Conservation (phyloP, 2,113 vertebrate genomes). For the Elachura formosa region DNA sequence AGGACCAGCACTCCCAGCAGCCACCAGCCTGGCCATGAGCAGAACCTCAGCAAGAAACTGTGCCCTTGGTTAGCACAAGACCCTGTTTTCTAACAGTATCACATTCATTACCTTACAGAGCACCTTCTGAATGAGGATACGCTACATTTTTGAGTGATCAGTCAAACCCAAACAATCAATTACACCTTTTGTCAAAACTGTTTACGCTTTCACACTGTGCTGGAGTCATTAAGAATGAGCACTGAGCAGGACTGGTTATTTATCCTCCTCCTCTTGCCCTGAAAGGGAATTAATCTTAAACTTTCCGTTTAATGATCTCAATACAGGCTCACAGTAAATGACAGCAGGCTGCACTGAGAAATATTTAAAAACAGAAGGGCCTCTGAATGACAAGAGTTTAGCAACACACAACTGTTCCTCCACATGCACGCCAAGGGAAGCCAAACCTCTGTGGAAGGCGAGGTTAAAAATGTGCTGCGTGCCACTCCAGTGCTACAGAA, state of each 20-base stretch:
- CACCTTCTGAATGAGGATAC: slow-evolving; percentile 57
- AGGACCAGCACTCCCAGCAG: background rate
- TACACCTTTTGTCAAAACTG: slow-evolving; percentile 75
- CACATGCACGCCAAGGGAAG: background rate
- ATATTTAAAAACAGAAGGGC: slow-evolving; percentile 61
- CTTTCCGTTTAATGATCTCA: slow-evolving; percentile 70
- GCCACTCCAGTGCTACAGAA: background rate
- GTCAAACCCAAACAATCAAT: slow-evolving; percentile 72
- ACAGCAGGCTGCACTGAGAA: slow-evolving; percentile 38
- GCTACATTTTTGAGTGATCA: slow-evolving; percentile 67
- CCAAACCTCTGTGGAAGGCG: background rate
- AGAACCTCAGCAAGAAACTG: background rate
- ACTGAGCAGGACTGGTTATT: slow-evolving; percentile 63
- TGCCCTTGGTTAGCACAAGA: accelerated
- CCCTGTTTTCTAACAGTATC: background rate
- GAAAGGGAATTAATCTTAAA: slow-evolving; percentile 75
- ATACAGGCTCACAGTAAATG: slow-evolving; percentile 54
- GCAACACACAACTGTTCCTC: slow-evolving; percentile 1
- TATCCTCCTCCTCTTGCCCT: slow-evolving; percentile 74
- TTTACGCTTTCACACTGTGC: slow-evolving; percentile 80
- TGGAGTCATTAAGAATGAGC: slow-evolving; percentile 67
- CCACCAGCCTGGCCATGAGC: background rate
- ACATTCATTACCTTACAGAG: slow-evolving; percentile 49
- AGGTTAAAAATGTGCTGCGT: slow-evolving; percentile 5
- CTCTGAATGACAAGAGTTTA: slow-evolving; percentile 16